These are phyloP conservation scores for Babyrousa celebensis DNA, from an alignment of 2,797 vertebrate species.

Conservation along the genomic window DNA sequence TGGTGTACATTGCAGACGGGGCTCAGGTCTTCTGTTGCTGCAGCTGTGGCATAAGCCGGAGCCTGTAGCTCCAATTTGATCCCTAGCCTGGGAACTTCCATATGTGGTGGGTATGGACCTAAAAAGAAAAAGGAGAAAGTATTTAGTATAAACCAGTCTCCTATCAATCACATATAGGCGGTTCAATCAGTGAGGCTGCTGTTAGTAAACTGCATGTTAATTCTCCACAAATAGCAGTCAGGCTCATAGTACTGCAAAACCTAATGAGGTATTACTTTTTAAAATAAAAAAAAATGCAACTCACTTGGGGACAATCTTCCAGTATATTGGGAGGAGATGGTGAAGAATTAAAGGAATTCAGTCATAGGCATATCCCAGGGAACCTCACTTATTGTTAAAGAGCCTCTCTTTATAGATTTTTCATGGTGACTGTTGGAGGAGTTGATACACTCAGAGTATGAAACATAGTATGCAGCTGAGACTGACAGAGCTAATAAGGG, in stretches of 20 bases:
- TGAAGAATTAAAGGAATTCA: background rate
- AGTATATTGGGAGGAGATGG: background rate
- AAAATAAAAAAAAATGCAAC: background rate
- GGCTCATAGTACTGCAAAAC: background rate
- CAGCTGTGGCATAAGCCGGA: no score
- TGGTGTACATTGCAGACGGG: no score
- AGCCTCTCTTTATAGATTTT: background rate
- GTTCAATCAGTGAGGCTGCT: constrained; percentile 12
- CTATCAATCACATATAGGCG: background rate
- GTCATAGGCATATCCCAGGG: background rate
- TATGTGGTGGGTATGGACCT: no score
- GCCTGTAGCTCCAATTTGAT: no score
- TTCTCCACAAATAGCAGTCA: background rate
- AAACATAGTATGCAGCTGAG: background rate
- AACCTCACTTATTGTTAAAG: background rate
- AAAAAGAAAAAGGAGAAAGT: no score
- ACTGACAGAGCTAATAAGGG: background rate
- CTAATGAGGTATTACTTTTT: constrained; percentile 33
- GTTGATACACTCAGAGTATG: background rate
- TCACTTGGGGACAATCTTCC: background rate
- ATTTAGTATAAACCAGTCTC: background rate
- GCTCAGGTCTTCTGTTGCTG: no score
- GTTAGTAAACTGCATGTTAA: background rate
- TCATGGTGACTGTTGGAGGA: background rate
- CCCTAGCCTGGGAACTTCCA: no score